These are phyloP conservation scores for Volucella zonaria DNA, from an alignment of 2,888 invertebrate genomes.

Conservation along the genomic window DNA sequence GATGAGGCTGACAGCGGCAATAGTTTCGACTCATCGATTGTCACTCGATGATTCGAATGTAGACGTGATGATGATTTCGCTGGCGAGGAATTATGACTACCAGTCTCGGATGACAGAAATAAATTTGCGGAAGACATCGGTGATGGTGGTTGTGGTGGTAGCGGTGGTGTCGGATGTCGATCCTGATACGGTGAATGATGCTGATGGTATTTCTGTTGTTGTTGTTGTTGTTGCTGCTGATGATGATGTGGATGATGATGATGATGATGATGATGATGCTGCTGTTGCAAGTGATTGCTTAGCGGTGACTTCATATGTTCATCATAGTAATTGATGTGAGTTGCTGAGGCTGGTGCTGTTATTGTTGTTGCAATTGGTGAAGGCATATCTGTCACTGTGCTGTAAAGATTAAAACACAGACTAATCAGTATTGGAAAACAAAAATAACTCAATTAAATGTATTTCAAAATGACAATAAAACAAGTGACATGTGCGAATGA, in stretches of 20 bases:
- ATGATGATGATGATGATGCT: slow-evolving; percentile 80
- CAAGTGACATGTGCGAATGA: background rate
- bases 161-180: slow-evolving; percentile 75
- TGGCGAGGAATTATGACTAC: slow-evolving; percentile 87
- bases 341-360: slow-evolving; percentile 75
- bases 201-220: slow-evolving; percentile 78
- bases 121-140: slow-evolving; percentile 89
- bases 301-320: slow-evolving; percentile 77
- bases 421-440: slow-evolving; percentile 1
- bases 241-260: slow-evolving; percentile 78
- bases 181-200: slow-evolving; percentile 79
- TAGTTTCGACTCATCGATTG: slow-evolving; percentile 81
- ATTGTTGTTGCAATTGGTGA: slow-evolving; percentile 72
- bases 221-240: slow-evolving; percentile 74
- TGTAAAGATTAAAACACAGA: slow-evolving; percentile 42
- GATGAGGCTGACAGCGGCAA: slow-evolving; percentile 79
- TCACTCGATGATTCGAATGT: slow-evolving; percentile 81
- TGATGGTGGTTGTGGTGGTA: slow-evolving; percentile 85
- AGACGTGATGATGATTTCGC: slow-evolving; percentile 81
- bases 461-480: background rate
- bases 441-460: slow-evolving; percentile 6
- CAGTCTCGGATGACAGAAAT: slow-evolving; percentile 89
- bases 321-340: slow-evolving; percentile 73
- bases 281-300: slow-evolving; percentile 78
- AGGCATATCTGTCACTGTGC: slow-evolving; percentile 70